phyloP scores from a whole-genome alignment of 2,113 vertebrate species.

The Rhinichthys klamathensis region DNA sequence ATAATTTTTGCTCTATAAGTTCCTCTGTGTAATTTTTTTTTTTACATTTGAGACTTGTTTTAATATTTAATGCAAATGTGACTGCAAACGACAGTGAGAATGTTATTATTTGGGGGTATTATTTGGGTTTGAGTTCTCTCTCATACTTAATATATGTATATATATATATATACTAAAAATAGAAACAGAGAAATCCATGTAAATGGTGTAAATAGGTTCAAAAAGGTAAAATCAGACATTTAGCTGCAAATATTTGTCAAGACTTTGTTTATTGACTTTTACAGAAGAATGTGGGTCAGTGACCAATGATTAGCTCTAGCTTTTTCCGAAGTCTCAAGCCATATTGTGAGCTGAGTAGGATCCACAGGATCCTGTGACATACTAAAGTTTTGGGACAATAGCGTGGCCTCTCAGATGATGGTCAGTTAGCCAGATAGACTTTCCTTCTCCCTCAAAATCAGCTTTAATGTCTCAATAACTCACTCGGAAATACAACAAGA shows the following conservation, averaged over 20 bases:
- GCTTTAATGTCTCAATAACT: slow-evolving; percentile 60
- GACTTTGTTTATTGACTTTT: background rate
- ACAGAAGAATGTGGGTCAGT: slow-evolving; percentile 49
- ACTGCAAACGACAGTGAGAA: background rate
- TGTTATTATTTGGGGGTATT: background rate
- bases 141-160: background rate
- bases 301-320: slow-evolving; percentile 68
- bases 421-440: slow-evolving; percentile 68
- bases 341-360: slow-evolving; percentile 71
- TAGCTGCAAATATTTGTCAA: background rate
- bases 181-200: background rate
- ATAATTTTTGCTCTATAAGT: too few relatives aligned
- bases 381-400: slow-evolving; percentile 70
- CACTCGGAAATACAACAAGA: background rate
- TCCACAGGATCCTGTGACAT: slow-evolving; percentile 73
- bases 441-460: slow-evolving; percentile 58
- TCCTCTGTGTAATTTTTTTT: too few relatives aligned
- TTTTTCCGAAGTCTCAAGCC: slow-evolving; percentile 73
- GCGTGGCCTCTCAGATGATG: slow-evolving; percentile 68
- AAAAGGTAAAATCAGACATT: background rate
- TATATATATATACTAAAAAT: background rate
- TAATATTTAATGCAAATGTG: background rate
- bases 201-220: background rate
- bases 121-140: background rate
- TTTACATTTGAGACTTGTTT: background rate